A percentile compares a stretch with the other conserved stretches of the same genome.
Evolutionary conservation across 2,113 vertebrate genomes (phyloP).

Genomic region (Esox niger): DNA sequence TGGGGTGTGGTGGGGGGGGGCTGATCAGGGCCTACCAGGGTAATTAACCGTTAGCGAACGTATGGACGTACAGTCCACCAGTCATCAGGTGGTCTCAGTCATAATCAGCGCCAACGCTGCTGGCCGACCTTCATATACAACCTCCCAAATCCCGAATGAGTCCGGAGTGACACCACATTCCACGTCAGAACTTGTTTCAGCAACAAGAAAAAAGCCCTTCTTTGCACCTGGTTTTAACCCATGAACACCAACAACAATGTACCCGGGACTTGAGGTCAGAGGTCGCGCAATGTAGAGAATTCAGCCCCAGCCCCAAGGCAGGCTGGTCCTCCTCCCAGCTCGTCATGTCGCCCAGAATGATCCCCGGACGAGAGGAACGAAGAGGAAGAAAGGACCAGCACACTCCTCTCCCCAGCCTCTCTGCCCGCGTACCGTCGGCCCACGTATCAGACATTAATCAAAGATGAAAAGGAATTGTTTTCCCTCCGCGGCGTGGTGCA

Average conservation of each 20-base stretch:
- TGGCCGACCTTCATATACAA: too few relatives aligned
- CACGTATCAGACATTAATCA: conserved; percentile 54
- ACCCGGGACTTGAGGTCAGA: background rate
- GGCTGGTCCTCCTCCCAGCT: background rate
- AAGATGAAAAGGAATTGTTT: conserved; percentile 52
- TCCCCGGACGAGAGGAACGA: background rate
- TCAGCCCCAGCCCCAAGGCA: conserved; percentile 26
- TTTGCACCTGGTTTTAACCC: background rate
- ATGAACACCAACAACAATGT: too few relatives aligned
- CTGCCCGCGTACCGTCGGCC: conserved; percentile 31
- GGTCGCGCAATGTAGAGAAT: background rate
- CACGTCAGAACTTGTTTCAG: background rate
- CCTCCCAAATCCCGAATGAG: too few relatives aligned
- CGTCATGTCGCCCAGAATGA: background rate
- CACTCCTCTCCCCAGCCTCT: conserved; percentile 12
- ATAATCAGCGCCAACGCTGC: too few relatives aligned
- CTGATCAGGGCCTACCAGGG: background rate
- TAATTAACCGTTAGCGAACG: conserved; percentile 44
- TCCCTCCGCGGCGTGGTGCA: conserved; percentile 37
- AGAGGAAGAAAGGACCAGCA: conserved; percentile 15
- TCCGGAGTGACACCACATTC: too few relatives aligned
- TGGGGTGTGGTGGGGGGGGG: background rate
- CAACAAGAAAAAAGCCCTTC: background rate
- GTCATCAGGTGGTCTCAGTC: background rate
- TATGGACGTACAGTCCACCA: background rate